These are phyloP conservation scores for Strongylocentrotus purpuratus DNA, from an alignment of 35 echinoderm and acorn worm species.

Conservation along the genomic window DNA sequence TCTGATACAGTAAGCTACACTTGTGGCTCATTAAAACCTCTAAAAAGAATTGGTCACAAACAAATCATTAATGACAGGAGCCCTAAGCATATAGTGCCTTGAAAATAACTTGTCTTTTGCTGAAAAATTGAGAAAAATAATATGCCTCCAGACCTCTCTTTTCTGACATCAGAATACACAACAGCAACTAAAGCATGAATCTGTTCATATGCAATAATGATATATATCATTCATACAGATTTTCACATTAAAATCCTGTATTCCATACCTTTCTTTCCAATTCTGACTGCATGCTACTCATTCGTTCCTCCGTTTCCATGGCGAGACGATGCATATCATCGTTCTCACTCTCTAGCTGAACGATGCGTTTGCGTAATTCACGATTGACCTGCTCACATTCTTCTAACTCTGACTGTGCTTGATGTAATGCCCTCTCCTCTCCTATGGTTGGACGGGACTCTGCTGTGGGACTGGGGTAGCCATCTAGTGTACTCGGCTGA, in stretches of 20 bases:
- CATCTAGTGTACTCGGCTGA: constrained; percentile 66
- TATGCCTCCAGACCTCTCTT: too few species aligned
- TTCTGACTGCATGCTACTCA: constrained; percentile 56
- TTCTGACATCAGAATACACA: too few species aligned
- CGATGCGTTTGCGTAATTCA: constrained; percentile 70
- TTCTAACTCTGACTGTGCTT: constrained; percentile 69
- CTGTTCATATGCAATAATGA: too few species aligned
- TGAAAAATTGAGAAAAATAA: too few species aligned
- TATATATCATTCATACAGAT: too few species aligned
- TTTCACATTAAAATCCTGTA: too few species aligned
- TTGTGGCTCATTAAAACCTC: neutral
- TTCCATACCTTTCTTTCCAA: constrained; percentile 48
- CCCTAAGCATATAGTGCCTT: too few species aligned
- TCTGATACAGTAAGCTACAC: neutral
- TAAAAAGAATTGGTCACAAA: too few species aligned
- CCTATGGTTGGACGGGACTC: constrained; percentile 44
- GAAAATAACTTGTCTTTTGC: too few species aligned
- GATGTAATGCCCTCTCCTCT: constrained; percentile 55
- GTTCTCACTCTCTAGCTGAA: constrained; percentile 73
- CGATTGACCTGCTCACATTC: constrained; percentile 82
- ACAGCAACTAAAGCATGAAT: too few species aligned
- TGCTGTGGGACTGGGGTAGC: constrained; percentile 54
- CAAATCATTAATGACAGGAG: too few species aligned
- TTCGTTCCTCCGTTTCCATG: constrained; percentile 82
- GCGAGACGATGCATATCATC: constrained; percentile 81